phyloP scores from a whole-genome alignment of 2,888 invertebrate genomes.

The Phyto melanocephala region DNA sequence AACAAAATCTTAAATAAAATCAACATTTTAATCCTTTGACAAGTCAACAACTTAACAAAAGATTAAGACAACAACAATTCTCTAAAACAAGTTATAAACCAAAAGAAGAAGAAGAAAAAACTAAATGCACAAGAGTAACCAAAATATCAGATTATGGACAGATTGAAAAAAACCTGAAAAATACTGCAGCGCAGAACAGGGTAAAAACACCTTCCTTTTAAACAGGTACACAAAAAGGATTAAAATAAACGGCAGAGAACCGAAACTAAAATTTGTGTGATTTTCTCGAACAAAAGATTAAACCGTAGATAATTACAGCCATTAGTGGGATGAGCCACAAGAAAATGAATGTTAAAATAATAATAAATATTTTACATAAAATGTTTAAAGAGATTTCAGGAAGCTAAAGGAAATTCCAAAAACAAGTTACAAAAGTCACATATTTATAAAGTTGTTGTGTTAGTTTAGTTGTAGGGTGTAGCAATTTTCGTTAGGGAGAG shows the following conservation, averaged over 20 bases:
- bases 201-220: neutral
- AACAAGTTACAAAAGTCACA: constrained; percentile 7
- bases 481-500: too few species aligned
- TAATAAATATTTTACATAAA: constrained; percentile 1
- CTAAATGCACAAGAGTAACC: constrained; percentile 32
- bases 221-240: constrained; percentile 47
- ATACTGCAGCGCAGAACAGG: neutral
- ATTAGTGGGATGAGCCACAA: constrained; percentile 70
- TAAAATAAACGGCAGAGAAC: neutral
- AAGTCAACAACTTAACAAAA: constrained; percentile 69
- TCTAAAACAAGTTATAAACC: neutral
- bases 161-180: constrained; percentile 16
- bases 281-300: constrained; percentile 41
- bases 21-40: constrained; percentile 73
- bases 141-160: constrained; percentile 51
- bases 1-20: neutral
- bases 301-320: constrained; percentile 72
- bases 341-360: constrained; percentile 20
- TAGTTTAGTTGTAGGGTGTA: too few species aligned
- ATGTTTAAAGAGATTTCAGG: neutral
- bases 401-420: constrained; percentile 11
- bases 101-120: neutral
- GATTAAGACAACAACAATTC: constrained; percentile 35
- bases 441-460: too few species aligned
- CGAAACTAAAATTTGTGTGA: neutral